Percentiles rank a stretch among this genome's conserved stretches.
phyloP scores from a whole-genome alignment of 2,888 invertebrate genomes.

The Drosophila gaucha region DNA sequence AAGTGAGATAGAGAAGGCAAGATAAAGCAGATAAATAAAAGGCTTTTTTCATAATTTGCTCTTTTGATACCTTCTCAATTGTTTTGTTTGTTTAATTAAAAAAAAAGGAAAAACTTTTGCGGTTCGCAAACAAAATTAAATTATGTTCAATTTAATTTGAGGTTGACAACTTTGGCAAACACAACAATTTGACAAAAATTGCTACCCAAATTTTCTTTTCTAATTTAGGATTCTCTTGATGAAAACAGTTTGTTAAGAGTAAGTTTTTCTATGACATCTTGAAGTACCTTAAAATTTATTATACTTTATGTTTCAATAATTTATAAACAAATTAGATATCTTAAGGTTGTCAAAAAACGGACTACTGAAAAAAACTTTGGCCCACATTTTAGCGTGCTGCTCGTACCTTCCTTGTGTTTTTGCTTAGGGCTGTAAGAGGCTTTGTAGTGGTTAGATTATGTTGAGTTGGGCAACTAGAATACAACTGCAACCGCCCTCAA shows the following conservation, averaged over 20 bases:
- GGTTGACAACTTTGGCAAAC: slow-evolving; percentile 29
- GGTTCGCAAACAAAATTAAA: slow-evolving; percentile 65
- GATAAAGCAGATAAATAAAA: slow-evolving; percentile 48
- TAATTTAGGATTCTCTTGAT: background rate
- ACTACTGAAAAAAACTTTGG: too few species aligned
- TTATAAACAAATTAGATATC: too few species aligned
- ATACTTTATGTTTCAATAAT: too few species aligned
- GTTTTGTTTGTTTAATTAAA: slow-evolving; percentile 75
- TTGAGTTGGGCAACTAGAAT: too few species aligned
- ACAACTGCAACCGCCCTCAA: too few species aligned
- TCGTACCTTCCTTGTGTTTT: too few species aligned
- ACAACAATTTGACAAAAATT: background rate
- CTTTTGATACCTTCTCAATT: slow-evolving; percentile 59
- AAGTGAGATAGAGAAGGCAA: background rate
- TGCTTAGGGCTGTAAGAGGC: too few species aligned
- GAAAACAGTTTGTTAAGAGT: too few species aligned
- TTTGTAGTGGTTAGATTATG: too few species aligned
- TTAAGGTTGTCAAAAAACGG: too few species aligned
- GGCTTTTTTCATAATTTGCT: slow-evolving; percentile 48
- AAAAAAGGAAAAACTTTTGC: slow-evolving; percentile 71
- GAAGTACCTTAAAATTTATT: background rate
- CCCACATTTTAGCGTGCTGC: too few species aligned
- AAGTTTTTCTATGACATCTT: background rate
- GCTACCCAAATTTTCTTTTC: background rate
- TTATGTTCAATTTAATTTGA: slow-evolving; percentile 73